A percentile compares a stretch with the other conserved stretches of the same genome.
Conservation (phyloP, 1,140 invertebrate genomes). For the Leptopilina boulardi region DNA sequence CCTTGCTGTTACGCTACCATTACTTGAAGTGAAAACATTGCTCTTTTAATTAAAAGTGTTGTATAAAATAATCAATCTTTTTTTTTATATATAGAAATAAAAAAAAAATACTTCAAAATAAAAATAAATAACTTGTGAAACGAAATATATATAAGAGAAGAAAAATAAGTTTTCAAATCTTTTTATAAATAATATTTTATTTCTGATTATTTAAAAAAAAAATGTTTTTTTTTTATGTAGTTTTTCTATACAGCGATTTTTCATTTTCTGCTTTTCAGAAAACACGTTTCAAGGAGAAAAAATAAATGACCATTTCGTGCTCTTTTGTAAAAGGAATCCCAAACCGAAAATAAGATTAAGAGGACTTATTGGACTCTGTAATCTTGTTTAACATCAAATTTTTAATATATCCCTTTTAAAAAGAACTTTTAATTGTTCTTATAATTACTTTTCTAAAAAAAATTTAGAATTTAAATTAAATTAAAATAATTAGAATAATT, state of each 20-base stretch:
- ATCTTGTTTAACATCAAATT: background rate
- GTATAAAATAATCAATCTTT: background rate
- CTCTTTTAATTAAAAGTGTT: constrained; percentile 6
- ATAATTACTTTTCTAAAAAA: background rate
- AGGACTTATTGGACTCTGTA: background rate
- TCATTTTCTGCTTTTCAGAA: background rate
- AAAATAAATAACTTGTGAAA: background rate
- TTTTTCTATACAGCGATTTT: background rate
- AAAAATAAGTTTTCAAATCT: too few relatives aligned
- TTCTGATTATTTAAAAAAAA: background rate
- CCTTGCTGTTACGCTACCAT: background rate
- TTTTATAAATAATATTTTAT: background rate
- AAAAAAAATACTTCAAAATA: background rate
- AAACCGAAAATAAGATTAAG: constrained; percentile 1
- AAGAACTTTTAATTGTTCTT: background rate
- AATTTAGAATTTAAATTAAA: too few relatives aligned
- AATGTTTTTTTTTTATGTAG: background rate
- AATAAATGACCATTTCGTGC: background rate
- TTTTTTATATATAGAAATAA: background rate
- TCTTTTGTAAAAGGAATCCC: background rate
- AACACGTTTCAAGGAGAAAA: background rate
- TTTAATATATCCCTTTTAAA: background rate
- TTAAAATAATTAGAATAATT: too few relatives aligned
- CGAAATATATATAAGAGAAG: too few relatives aligned
- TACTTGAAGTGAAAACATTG: background rate